Percentiles rank a stretch among this genome's conserved stretches.
These are phyloP conservation scores for Apodemus speciosus DNA, from an alignment of 2,113 vertebrate species.

Conservation along the genomic window DNA sequence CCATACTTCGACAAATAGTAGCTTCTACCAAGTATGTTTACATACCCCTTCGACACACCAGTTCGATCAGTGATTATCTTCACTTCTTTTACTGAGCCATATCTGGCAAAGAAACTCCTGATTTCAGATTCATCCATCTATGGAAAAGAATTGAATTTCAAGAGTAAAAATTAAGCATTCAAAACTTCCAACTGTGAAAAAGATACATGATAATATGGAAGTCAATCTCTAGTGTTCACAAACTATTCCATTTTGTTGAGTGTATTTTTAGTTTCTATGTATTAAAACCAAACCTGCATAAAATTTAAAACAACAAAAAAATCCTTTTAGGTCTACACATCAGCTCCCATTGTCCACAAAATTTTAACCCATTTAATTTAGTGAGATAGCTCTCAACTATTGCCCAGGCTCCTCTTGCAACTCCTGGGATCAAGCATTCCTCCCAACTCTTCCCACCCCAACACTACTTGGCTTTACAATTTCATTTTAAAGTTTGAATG, in stretches of 20 bases:
- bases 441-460: not conserved
- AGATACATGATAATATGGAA: not conserved
- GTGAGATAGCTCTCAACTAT: not conserved
- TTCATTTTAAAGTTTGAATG: constrained; percentile 51
- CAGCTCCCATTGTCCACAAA: not conserved
- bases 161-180: constrained; percentile 65
- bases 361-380: not conserved
- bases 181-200: constrained; percentile 52
- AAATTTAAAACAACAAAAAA: constrained; percentile 6
- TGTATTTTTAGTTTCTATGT: not conserved
- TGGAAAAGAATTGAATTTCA: constrained; percentile 66
- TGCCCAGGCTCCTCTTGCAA: not conserved
- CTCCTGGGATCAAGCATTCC: not conserved
- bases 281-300: constrained; percentile 32
- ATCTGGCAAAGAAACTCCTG: constrained; percentile 90
- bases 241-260: not conserved
- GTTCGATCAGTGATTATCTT: constrained; percentile 96
- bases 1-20: not conserved
- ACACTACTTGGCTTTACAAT: not conserved
- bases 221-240: not conserved
- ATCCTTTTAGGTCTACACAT: not conserved
- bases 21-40: constrained; percentile 38
- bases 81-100: constrained; percentile 93
- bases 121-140: constrained; percentile 95
- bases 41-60: constrained; percentile 96